Evolutionary conservation across 1,140 invertebrate species (phyloP).

Genomic region (Leucophenga varia): DNA sequence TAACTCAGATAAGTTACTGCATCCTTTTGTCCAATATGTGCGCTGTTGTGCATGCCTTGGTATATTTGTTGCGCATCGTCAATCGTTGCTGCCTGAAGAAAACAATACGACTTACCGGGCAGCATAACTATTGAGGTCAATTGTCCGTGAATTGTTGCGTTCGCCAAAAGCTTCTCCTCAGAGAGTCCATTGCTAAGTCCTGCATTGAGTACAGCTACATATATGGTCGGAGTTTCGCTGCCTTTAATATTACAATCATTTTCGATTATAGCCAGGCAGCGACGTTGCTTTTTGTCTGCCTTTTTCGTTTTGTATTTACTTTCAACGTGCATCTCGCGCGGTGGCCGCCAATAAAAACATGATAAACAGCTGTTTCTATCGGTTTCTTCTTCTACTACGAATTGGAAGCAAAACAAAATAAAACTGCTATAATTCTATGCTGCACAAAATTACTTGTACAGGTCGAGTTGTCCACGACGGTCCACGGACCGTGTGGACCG

Average conservation of each 20-base stretch:
- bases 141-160: constrained; percentile 59
- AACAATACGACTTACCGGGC: constrained; percentile 74
- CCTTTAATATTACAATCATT: constrained; percentile 39
- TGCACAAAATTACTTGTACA: too few relatives aligned
- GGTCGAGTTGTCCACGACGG: too few relatives aligned
- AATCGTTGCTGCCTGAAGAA: constrained; percentile 62
- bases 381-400: too few relatives aligned
- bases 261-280: constrained; percentile 42
- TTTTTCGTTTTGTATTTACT: constrained; percentile 43
- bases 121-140: constrained; percentile 66
- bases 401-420: too few relatives aligned
- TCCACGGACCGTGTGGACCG: too few relatives aligned
- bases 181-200: constrained; percentile 73
- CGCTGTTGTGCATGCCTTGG: constrained; percentile 60
- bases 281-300: constrained; percentile 38
- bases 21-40: constrained; percentile 59
- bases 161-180: constrained; percentile 62
- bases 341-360: too few relatives aligned
- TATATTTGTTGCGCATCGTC: constrained; percentile 60
- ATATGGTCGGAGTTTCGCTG: constrained; percentile 25
- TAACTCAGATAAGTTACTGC: constrained; percentile 68
- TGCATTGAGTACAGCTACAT: constrained; percentile 61
- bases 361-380: too few relatives aligned
- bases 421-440: too few relatives aligned
- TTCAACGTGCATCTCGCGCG: constrained; percentile 7